These are phyloP conservation scores for Elephas maximus DNA, from an alignment of 2,113 vertebrate genomes.

Conservation along the genomic window DNA sequence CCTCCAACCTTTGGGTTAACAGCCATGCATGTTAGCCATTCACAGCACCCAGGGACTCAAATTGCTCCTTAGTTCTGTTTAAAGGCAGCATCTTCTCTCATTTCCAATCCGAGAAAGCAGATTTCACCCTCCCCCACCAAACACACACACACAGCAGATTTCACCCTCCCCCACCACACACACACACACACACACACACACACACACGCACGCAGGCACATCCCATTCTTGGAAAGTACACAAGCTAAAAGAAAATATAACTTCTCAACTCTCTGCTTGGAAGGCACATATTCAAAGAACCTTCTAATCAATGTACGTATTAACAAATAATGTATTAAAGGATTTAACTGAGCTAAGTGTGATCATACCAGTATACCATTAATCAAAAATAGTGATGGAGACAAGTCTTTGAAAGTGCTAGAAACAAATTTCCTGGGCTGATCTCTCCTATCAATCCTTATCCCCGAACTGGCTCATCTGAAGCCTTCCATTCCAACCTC, in stretches of 20 bases:
- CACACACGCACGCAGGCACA: background rate
- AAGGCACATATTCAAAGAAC: background rate
- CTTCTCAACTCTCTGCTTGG: background rate
- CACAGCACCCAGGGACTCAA: background rate
- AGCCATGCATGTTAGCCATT: background rate
- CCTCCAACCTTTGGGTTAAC: background rate
- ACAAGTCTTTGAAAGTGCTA: conserved; percentile 67
- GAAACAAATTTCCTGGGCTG: conserved; percentile 12
- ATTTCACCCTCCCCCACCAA: background rate
- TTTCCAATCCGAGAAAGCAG: background rate
- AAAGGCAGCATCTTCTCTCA: background rate
- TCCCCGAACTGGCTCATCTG: background rate
- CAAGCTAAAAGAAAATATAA: background rate
- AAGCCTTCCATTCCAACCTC: background rate
- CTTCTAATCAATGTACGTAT: conserved; percentile 47
- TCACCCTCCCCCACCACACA: background rate
- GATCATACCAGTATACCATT: conserved; percentile 62
- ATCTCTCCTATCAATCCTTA: background rate
- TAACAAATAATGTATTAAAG: conserved; percentile 55
- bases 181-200: too few relatives aligned
- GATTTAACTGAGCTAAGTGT: conserved; percentile 71
- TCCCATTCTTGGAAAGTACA: accelerated
- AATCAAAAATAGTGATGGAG: conserved; percentile 76
- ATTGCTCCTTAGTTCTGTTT: background rate
- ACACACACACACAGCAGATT: background rate